phyloP scores from a whole-genome alignment of 2,797 vertebrate species.

The Semaprochilodus insignis region DNA sequence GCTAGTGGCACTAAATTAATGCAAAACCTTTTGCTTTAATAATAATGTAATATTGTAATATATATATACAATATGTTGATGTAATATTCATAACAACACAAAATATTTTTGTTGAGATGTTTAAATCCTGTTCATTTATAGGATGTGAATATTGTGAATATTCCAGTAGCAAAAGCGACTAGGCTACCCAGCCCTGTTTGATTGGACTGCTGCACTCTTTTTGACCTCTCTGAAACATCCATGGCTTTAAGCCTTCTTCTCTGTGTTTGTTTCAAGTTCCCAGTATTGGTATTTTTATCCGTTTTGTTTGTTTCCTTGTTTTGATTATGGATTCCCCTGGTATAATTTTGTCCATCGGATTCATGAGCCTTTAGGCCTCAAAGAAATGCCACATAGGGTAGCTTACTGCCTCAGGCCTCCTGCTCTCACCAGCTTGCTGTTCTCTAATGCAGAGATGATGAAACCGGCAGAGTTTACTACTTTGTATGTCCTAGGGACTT shows the following conservation, averaged over 20 bases:
- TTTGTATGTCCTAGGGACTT: background rate
- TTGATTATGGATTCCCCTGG: background rate
- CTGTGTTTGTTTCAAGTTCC: background rate
- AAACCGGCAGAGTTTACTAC: background rate
- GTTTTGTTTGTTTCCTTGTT: background rate
- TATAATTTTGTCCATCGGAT: background rate
- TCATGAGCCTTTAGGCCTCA: background rate
- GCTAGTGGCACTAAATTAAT: too few species aligned
- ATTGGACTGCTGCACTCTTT: background rate
- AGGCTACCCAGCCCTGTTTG: too few species aligned
- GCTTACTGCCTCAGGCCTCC: background rate
- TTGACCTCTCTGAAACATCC: background rate
- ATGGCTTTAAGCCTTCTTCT: background rate
- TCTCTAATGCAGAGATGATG: constrained; percentile 2
- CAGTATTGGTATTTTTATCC: background rate
- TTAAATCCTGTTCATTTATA: too few species aligned
- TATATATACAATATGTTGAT: too few species aligned
- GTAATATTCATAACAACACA: background rate
- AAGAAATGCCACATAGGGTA: background rate
- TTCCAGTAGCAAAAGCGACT: too few species aligned
- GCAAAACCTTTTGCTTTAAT: too few species aligned
- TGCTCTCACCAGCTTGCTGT: background rate
- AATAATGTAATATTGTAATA: too few species aligned
- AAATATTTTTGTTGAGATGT: too few species aligned
- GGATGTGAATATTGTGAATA: too few species aligned